Evolutionary conservation across 2,113 vertebrate species (phyloP).

Genomic region (Engraulis encrasicolus): DNA sequence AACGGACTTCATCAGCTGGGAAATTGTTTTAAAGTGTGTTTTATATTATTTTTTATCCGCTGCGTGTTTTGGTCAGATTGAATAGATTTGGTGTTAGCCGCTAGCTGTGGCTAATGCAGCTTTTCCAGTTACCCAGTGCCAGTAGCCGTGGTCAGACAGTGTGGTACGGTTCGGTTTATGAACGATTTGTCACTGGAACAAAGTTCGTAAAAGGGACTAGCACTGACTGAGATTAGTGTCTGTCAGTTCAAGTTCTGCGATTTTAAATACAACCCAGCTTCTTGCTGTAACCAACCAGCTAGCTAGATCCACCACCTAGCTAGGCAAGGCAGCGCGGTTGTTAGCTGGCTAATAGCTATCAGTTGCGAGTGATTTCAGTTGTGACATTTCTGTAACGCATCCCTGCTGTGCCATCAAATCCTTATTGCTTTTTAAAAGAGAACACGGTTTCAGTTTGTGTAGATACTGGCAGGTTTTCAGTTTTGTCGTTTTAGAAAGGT

Average conservation of each 20-base stretch:
- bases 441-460: not conserved
- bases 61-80: not conserved
- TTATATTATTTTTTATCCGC: not conserved
- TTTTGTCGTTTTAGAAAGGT: not conserved
- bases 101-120: conserved; percentile 11
- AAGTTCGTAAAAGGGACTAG: not conserved
- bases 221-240: not conserved
- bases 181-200: not conserved
- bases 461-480: no score
- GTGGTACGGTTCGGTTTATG: not conserved
- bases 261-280: not conserved
- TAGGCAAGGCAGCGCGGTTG: not conserved
- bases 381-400: not conserved
- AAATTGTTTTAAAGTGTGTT: not conserved
- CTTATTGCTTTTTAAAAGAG: not conserved
- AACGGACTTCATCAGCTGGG: not conserved
- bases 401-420: not conserved
- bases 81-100: not conserved
- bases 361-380: not conserved
- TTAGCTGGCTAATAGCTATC: not conserved
- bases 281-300: not conserved
- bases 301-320: not conserved
- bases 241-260: not conserved
- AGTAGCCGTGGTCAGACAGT: not conserved
- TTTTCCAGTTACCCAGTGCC: not conserved